These are phyloP conservation scores for Puffinus mauretanicus DNA, from an alignment of 2,113 vertebrate species.

Conservation along the genomic window DNA sequence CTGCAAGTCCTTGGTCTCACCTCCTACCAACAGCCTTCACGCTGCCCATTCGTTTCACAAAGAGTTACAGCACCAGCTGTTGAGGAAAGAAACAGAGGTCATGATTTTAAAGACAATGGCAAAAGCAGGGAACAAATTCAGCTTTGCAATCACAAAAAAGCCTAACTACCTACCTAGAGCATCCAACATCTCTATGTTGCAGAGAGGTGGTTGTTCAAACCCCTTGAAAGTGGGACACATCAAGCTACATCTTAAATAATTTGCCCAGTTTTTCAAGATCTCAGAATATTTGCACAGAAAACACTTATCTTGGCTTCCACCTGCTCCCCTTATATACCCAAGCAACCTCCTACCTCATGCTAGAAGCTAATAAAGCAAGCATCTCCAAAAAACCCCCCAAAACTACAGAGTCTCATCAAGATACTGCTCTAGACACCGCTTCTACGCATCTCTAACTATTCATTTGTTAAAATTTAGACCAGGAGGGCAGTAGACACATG, in stretches of 20 bases:
- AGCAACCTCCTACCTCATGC: not conserved
- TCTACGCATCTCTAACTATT: not conserved
- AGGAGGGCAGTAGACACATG: not conserved
- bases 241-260: too few species aligned
- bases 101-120: not conserved
- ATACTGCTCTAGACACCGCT: not conserved
- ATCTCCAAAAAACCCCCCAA: not conserved
- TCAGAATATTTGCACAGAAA: not conserved
- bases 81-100: not conserved
- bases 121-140: not conserved
- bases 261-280: not conserved
- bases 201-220: not conserved
- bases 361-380: not conserved
- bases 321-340: not conserved
- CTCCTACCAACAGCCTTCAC: not conserved
- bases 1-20: not conserved
- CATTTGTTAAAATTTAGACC: not conserved
- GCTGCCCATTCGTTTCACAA: not conserved
- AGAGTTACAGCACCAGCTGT: not conserved
- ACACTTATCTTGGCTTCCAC: not conserved
- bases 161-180: not conserved
- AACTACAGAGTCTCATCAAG: accelerated
- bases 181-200: not conserved
- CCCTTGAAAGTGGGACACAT: not conserved
- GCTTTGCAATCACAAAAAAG: not conserved